Percentiles rank a stretch among this genome's conserved stretches.
These are phyloP conservation scores for Dicentrarchus labrax DNA, from an alignment of 2,113 vertebrate genomes.

Conservation along the genomic window DNA sequence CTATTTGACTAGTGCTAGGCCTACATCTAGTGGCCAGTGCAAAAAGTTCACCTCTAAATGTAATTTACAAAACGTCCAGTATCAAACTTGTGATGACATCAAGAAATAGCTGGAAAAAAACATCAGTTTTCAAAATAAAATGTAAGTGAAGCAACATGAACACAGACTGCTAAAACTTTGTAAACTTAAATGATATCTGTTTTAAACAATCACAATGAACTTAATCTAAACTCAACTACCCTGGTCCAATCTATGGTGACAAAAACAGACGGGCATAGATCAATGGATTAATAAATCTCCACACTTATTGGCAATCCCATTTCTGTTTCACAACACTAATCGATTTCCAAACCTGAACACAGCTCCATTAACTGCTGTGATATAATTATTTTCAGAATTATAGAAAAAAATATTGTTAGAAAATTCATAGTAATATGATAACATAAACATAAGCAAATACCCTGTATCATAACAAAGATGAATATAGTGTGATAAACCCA, in stretches of 20 bases:
- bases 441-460: not conserved
- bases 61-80: too few relatives aligned
- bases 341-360: not conserved
- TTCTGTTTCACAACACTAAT: not conserved
- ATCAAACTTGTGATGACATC: not conserved
- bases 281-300: not conserved
- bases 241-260: not conserved
- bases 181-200: not conserved
- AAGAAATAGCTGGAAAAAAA: not conserved
- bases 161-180: not conserved
- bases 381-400: not conserved
- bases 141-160: not conserved
- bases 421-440: not conserved
- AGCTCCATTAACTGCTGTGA: not conserved
- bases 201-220: not conserved
- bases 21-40: constrained; percentile 50
- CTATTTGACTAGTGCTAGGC: not conserved
- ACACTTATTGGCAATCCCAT: not conserved
- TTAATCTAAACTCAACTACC: not conserved
- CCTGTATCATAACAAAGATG: not conserved
- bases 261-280: not conserved
- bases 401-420: not conserved
- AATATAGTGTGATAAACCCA: not conserved
- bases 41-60: not conserved
- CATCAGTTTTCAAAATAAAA: not conserved